A percentile compares a stretch with the other conserved stretches of the same genome.
Conservation (phyloP, 2,888 invertebrate genomes). For the Nemapogon koenigi region DNA sequence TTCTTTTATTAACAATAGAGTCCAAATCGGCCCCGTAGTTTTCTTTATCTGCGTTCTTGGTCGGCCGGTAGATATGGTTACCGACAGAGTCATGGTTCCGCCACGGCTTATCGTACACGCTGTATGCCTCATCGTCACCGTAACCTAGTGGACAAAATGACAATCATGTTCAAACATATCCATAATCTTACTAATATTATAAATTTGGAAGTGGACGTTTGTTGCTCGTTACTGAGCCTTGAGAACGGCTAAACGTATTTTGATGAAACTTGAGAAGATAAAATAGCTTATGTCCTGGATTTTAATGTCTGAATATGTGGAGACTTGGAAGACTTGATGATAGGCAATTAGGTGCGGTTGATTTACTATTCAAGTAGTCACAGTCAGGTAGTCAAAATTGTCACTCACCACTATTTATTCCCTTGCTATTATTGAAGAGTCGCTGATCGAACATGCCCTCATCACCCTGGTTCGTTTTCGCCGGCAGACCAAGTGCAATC, state of each 20-base stretch:
- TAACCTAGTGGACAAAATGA: conserved; percentile 69
- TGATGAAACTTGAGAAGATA: too few relatives aligned
- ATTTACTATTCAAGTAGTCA: too few relatives aligned
- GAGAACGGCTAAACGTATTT: too few relatives aligned
- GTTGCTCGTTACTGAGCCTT: too few relatives aligned
- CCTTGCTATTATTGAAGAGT: conserved; percentile 91
- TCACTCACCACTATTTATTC: conserved; percentile 80
- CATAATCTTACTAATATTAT: too few relatives aligned
- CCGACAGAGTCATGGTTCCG: conserved; percentile 86
- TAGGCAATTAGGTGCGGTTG: too few relatives aligned
- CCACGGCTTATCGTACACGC: conserved; percentile 99
- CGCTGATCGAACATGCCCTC: conserved; percentile 95
- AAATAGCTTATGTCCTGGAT: too few relatives aligned
- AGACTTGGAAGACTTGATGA: too few relatives aligned
- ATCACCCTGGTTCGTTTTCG: conserved; percentile 70
- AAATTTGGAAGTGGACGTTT: too few relatives aligned
- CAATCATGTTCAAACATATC: too few relatives aligned
- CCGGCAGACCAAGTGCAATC: conserved; percentile 95
- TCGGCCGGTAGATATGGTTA: conserved; percentile 89
- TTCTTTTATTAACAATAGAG: conserved; percentile 83
- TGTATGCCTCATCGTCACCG: conserved; percentile 96
- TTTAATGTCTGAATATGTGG: too few relatives aligned
- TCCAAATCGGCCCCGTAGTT: conserved; percentile 92
- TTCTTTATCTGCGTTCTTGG: conserved; percentile 87
- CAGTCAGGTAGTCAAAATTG: too few relatives aligned